These are phyloP conservation scores for Drosophila pseudotakahashii DNA, from an alignment of 2,888 invertebrate genomes.

Conservation along the genomic window DNA sequence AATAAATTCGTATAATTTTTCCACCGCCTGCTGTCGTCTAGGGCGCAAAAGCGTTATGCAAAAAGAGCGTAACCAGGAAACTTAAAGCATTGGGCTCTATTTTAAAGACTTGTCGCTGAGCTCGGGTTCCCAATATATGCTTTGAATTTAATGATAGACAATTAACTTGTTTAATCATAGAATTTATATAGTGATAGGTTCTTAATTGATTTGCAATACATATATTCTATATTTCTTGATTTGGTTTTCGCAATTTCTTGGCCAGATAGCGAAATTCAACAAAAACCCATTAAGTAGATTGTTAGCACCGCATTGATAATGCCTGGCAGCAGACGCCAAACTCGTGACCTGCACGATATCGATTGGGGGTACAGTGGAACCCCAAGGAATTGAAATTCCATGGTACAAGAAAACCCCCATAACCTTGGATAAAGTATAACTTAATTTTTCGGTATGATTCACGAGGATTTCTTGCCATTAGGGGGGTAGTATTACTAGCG, in stretches of 20 bases:
- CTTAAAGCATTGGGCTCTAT: not conserved
- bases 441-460: not conserved
- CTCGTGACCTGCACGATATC: constrained; percentile 24
- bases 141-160: too few species aligned
- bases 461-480: not conserved
- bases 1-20: constrained; percentile 9
- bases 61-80: constrained; percentile 7
- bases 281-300: not conserved
- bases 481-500: not conserved
- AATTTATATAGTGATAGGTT: not conserved
- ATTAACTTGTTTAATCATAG: not conserved
- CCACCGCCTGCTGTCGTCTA: constrained; percentile 26
- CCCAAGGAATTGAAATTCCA: not conserved
- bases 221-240: not conserved
- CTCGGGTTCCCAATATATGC: not conserved
- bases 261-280: constrained; percentile 7
- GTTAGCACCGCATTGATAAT: constrained; percentile 29
- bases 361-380: constrained; percentile 4
- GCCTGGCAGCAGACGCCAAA: constrained; percentile 17
- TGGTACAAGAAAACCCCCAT: too few species aligned
- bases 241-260: too few species aligned
- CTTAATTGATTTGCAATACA: not conserved
- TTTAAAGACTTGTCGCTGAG: not conserved
- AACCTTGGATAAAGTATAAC: too few species aligned
- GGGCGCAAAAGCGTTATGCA: constrained; percentile 20